Evolutionary conservation across 2,888 invertebrate species (phyloP).

Genomic region (Ligdia adustata): DNA sequence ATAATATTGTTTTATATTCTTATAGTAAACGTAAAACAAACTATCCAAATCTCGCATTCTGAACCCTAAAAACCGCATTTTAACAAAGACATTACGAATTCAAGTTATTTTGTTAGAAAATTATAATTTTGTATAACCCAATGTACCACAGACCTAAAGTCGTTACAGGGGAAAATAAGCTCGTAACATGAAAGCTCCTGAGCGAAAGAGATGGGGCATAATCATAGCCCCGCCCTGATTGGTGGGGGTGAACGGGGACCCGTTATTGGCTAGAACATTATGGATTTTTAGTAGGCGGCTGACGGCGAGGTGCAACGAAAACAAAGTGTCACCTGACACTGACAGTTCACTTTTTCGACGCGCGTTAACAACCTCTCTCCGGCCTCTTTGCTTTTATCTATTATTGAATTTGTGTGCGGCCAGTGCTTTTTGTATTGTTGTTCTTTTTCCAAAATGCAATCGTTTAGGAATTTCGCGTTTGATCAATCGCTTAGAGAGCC

Average conservation of each 20-base stretch:
- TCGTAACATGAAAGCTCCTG: constrained; percentile 58
- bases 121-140: too few species aligned
- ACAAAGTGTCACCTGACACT: constrained; percentile 56
- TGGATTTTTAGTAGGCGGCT: constrained; percentile 74
- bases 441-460: constrained; percentile 48
- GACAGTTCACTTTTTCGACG: constrained; percentile 64
- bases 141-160: constrained; percentile 52
- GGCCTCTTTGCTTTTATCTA: background rate
- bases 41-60: too few species aligned
- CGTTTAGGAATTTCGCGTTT: constrained; percentile 50
- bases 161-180: constrained; percentile 53
- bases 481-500: constrained; percentile 51
- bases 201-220: constrained; percentile 65
- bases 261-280: constrained; percentile 76
- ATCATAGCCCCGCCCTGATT: constrained; percentile 70
- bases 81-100: too few species aligned
- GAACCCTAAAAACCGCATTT: too few species aligned
- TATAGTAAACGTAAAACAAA: too few species aligned
- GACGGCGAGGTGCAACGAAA: constrained; percentile 52
- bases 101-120: too few species aligned
- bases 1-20: too few species aligned
- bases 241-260: constrained; percentile 64
- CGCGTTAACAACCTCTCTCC: constrained; percentile 39
- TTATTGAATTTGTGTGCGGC: background rate
- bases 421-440: constrained; percentile 31